These are phyloP conservation scores for Tridacna gigas DNA, from an alignment of 2,888 invertebrate genomes.

Conservation along the genomic window DNA sequence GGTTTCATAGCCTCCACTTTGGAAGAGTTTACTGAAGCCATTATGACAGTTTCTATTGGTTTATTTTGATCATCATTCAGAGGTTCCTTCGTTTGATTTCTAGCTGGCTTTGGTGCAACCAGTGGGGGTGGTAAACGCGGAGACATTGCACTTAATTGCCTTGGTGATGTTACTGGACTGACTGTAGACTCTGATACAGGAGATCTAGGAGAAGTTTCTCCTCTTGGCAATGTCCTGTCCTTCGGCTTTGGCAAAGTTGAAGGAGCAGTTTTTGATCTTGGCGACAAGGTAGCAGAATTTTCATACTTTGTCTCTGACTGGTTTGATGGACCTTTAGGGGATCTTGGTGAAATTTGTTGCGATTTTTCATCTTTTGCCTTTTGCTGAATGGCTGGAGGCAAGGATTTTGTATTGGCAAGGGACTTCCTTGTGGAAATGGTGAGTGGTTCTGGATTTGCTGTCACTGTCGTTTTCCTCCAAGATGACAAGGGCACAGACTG, in stretches of 20 bases:
- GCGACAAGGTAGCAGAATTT: background rate
- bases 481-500: conserved; percentile 47
- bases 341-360: conserved; percentile 33
- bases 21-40: conserved; percentile 63
- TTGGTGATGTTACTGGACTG: background rate
- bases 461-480: conserved; percentile 24
- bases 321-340: conserved; percentile 1
- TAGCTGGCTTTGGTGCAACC: conserved; percentile 71
- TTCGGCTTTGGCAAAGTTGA: background rate
- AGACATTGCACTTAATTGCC: background rate
- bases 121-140: conserved; percentile 67
- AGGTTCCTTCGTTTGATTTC: background rate
- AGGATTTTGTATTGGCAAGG: conserved; percentile 3
- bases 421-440: conserved; percentile 35
- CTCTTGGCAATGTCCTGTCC: background rate
- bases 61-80: conserved; percentile 32
- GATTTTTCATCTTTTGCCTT: conserved; percentile 22
- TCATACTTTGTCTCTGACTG: background rate
- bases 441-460: conserved; percentile 43
- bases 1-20: conserved; percentile 35
- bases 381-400: conserved; percentile 1
- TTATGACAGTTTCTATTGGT: conserved; percentile 70
- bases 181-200: background rate
- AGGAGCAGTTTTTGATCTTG: background rate
- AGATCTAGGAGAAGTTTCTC: conserved; percentile 15